Conservation (phyloP, 1,140 invertebrate species). For the Rhizoglyphus robini region DNA sequence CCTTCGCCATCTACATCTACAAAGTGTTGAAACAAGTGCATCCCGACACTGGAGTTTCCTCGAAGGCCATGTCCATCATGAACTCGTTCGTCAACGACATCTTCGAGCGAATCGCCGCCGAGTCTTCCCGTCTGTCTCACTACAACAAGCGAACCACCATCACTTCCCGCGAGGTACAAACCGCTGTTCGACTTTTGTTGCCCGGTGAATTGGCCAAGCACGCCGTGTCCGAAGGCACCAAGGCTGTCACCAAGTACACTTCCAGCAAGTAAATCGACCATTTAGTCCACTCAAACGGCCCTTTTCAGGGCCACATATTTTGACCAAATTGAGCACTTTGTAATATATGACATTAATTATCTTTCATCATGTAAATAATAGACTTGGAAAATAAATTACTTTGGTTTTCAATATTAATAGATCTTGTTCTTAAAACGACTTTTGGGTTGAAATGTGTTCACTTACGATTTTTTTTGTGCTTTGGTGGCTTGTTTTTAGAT, state of each 20-base stretch:
- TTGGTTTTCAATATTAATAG: too few relatives aligned
- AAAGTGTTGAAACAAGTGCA: constrained; percentile 37
- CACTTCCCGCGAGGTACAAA: constrained; percentile 47
- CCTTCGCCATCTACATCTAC: constrained; percentile 39
- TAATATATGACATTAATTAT: not conserved
- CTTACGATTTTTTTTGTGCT: not conserved
- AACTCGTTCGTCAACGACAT: constrained; percentile 40
- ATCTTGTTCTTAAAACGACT: not conserved
- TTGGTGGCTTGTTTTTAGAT: not conserved
- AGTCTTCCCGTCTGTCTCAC: constrained; percentile 50
- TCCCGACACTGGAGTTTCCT: constrained; percentile 40
- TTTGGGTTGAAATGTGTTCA: not conserved
- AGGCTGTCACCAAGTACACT: constrained; percentile 45
- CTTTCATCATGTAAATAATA: not conserved
- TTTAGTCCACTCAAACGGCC: not conserved
- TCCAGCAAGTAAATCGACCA: constrained; percentile 27
- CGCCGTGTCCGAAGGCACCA: constrained; percentile 45
- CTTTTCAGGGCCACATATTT: not conserved
- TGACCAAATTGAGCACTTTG: not conserved
- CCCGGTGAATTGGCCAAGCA: constrained; percentile 49
- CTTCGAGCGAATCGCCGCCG: constrained; percentile 44
- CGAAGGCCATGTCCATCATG: constrained; percentile 43
- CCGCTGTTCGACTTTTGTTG: constrained; percentile 44
- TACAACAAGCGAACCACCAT: constrained; percentile 53
- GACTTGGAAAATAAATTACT: too few relatives aligned